Evolutionary conservation across 1,140 invertebrate genomes (phyloP).

Genomic region (Phocides pigmalion): DNA sequence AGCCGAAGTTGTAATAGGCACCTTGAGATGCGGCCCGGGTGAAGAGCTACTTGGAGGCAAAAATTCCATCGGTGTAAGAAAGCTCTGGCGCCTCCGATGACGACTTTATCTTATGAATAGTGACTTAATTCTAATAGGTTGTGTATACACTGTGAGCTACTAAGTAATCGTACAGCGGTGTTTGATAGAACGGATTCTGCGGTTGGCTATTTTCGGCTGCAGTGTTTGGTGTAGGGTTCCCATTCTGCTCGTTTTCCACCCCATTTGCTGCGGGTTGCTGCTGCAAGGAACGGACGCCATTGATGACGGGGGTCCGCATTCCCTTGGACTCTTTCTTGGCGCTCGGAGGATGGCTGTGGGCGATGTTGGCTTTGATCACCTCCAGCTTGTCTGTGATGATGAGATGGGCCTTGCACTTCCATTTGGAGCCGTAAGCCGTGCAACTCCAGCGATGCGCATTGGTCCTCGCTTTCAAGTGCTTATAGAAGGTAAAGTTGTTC

Average conservation of each 20-base stretch:
- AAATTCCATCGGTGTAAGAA: too few species aligned
- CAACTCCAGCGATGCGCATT: slow-evolving; percentile 77
- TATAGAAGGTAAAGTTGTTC: slow-evolving; percentile 76
- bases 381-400: slow-evolving; percentile 74
- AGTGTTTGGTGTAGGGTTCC: slow-evolving; percentile 13
- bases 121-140: slow-evolving; percentile 43
- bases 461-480: slow-evolving; percentile 67
- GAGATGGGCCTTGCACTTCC: slow-evolving; percentile 75
- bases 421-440: slow-evolving; percentile 74
- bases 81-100: too few species aligned
- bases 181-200: slow-evolving; percentile 37
- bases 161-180: slow-evolving; percentile 68
- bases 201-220: not conserved
- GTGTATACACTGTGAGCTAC: slow-evolving; percentile 72
- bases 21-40: too few species aligned
- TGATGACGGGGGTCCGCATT: slow-evolving; percentile 34
- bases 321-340: slow-evolving; percentile 49
- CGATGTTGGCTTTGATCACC: slow-evolving; percentile 68
- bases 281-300: slow-evolving; percentile 35
- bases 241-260: slow-evolving; percentile 44
- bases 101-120: not conserved
- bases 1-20: too few species aligned
- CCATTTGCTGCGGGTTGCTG: not conserved
- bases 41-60: too few species aligned
- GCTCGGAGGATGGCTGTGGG: slow-evolving; percentile 68